Evolutionary conservation across 2,113 vertebrate genomes (phyloP), one percentile per base, ranked within the genome.

Genomic region (Neolamprologus fasciatus): DNA sequence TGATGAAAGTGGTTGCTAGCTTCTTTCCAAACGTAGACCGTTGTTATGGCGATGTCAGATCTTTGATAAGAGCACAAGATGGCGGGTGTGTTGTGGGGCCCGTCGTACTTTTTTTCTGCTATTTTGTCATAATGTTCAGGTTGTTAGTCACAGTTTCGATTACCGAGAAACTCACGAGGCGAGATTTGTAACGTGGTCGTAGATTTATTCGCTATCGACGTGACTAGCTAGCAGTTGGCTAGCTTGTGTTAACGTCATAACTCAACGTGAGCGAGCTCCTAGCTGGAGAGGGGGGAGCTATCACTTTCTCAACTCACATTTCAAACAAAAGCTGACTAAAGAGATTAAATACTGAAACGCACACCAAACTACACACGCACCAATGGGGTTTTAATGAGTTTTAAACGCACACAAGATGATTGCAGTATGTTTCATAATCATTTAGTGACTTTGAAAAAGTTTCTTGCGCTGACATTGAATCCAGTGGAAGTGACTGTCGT

Each of bases 41-140:
- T 97, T 96, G 96, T 97, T 97, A 97, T 97, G 97, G 95, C 96
- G 96, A 97, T 97, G 96, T 96, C 96, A 97, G 94, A 96, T 95
- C 89, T 95, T 78, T 95, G 95, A 96, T 95, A 94, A 90, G 90
- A 91, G 92, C 93, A 94, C 96, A 97, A 97, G 96, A 97, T 97
- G 97, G 97, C 97, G 97, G 95, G 92, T 93, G 95, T 89, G 95
- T 92, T 92, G 89, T 89, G 90, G 85, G 85, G 91, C 61, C 92
- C 92, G 54, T 73, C 86, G 84, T 85, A 92, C 91, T 92, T 92
- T 95, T 91, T 91, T 93, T 80, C 9, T 68, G 47, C 37, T 54
- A 14, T 31, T 73, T 68, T 86, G 61, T 63, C 23, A 11, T 4
- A 73, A 8, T 71, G 50, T 80, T 37, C 5, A 3, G 8, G 7